phyloP scores from a whole-genome alignment of 2,888 invertebrate species.

The Asteroscopus sphinx region DNA sequence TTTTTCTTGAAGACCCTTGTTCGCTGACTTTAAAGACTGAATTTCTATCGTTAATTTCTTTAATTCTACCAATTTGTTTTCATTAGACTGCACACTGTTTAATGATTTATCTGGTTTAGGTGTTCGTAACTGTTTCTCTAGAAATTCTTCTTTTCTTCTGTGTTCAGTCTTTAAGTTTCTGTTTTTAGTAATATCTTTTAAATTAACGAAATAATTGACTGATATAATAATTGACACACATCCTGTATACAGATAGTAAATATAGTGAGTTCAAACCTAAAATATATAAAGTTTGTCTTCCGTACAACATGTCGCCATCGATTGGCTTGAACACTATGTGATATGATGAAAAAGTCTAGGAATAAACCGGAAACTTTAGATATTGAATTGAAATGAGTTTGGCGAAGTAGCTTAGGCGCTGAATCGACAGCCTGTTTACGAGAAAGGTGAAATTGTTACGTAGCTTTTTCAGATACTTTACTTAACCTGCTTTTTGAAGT shows the following conservation, averaged over 20 bases:
- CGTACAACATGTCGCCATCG: conserved; percentile 44
- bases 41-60: conserved; percentile 88
- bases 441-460: conserved; percentile 52
- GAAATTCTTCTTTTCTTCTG: conserved; percentile 88
- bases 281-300: conserved; percentile 38
- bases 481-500: conserved; percentile 30
- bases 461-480: conserved; percentile 31
- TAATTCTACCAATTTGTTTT: conserved; percentile 76
- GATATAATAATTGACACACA: too few species aligned
- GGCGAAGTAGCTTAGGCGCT: conserved; percentile 51
- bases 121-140: conserved; percentile 86
- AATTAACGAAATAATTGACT: too few species aligned
- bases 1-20: conserved; percentile 92
- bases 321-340: conserved; percentile 50
- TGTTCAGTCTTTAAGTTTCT: conserved; percentile 90
- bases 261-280: conserved; percentile 31
- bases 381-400: conserved; percentile 62
- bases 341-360: conserved; percentile 57
- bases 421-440: conserved; percentile 50
- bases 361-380: conserved; percentile 53
- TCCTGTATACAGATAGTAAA: too few species aligned
- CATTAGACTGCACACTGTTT: conserved; percentile 68
- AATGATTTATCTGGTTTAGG: conserved; percentile 71
- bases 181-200: too few species aligned
- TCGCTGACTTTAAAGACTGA: conserved; percentile 90